A percentile compares a stretch with the other conserved stretches of the same genome.
Conservation (phyloP, 2,797 vertebrate genomes). For the Sciurus carolinensis region DNA sequence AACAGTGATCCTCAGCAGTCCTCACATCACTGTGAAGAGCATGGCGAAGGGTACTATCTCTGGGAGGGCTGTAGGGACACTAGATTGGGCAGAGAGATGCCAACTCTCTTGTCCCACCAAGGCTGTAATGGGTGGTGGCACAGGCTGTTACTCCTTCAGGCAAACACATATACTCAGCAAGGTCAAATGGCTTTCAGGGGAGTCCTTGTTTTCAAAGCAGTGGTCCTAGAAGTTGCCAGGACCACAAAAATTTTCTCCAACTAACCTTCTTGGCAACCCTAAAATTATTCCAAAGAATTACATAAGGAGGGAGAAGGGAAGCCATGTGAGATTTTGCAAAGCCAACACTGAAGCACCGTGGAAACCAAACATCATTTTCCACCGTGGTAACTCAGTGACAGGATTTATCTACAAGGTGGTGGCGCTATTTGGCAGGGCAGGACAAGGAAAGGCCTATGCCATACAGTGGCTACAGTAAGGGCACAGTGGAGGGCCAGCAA, state of each 20-base stretch:
- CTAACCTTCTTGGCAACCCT: constrained; percentile 40
- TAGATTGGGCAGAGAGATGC: too few relatives aligned
- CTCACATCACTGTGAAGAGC: background rate
- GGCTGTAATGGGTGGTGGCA: background rate
- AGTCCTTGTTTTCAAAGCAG: constrained; percentile 33
- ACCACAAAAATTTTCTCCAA: constrained; percentile 48
- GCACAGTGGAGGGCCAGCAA: background rate
- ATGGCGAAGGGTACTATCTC: background rate
- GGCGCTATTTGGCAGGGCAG: background rate
- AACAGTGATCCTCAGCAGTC: too few relatives aligned
- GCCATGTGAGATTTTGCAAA: background rate
- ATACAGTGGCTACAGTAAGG: background rate
- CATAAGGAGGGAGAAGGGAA: constrained; percentile 23
- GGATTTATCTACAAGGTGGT: background rate
- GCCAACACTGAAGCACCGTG: background rate
- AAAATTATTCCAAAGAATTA: constrained; percentile 16
- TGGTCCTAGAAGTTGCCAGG: constrained; percentile 9
- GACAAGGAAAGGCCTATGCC: background rate
- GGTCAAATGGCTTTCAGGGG: background rate
- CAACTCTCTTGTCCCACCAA: too few relatives aligned
- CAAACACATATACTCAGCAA: background rate
- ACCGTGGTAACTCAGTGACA: background rate
- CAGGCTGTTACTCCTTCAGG: background rate
- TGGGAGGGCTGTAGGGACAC: background rate
- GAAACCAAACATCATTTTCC: background rate